Base-by-base conservation (phyloP, 1,140 invertebrate genomes). In the Saccostrea cuccullata region DNA sequence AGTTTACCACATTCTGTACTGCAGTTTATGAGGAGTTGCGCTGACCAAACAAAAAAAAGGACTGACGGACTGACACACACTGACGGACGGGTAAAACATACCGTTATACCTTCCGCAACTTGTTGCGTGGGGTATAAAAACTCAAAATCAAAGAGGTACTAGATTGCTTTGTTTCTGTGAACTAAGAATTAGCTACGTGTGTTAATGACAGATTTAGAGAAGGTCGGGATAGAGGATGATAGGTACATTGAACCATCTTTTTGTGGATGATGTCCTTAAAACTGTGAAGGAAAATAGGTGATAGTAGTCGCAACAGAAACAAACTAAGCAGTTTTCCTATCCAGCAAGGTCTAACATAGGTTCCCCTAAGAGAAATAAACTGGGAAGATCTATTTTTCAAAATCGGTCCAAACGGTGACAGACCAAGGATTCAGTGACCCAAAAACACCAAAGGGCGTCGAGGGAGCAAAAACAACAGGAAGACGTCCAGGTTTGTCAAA, bases 231-330 rank as follows among this genome's bases (percentile, higher is more conserved):
- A 36, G 85, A 90, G 56, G 86, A 88, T 30, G 87, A 87, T 20
- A 85, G 77, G 17, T 87, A 84, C 60, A 23, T 55, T 58, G 87
- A 88, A 85, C 47, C 73, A 56, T 60, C 23, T 89, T 12, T 89
- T 89, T 89, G 88, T 82, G 12, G 82, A 84, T 55, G 85, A 89
- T 73, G 86, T 89, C 9, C 87, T 85, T 8, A 87, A 89, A 85
- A 56, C 82, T 12, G 88, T 86, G 2, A 89, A 77, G 55, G 86
- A n/a, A 87, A 40, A 85, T 87, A 36, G 84, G 73, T 26, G 86
- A 87, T 55, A 87, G 86, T 55, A 60, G 36, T 30, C 77, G 82
- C 47, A 89, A 87, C 55, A 87, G 82, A 60, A 85, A 84, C 17
- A 23, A 23, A 58, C 30, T 26, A 23, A 20, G 55, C 55, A 84